Percentiles rank a stretch among this genome's conserved stretches.
phyloP scores from a whole-genome alignment of 1,140 invertebrate genomes.

The Heliothis virescens region DNA sequence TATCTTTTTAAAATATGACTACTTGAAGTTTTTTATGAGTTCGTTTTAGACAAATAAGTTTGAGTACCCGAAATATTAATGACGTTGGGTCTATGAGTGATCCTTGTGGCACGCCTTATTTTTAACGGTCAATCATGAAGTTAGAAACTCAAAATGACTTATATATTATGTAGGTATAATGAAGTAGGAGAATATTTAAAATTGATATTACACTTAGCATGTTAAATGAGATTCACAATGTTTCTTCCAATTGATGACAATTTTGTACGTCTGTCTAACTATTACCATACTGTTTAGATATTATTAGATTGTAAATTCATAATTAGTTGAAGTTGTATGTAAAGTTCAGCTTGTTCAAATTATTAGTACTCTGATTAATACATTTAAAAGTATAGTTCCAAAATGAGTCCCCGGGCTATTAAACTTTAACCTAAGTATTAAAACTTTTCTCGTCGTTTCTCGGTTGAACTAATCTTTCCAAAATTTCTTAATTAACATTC shows the following conservation, averaged over 20 bases:
- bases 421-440: conserved; percentile 15
- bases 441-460: conserved; percentile 42
- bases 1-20: conserved; percentile 22
- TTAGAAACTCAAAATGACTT: not conserved
- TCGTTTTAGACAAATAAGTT: conserved; percentile 13
- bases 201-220: too few species aligned
- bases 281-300: too few species aligned
- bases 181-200: too few species aligned
- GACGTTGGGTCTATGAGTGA: conserved; percentile 11
- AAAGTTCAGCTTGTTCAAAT: too few species aligned
- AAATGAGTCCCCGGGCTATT: conserved; percentile 14
- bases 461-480: conserved; percentile 37
- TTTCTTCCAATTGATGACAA: conserved; percentile 40
- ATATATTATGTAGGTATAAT: too few species aligned
- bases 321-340: too few species aligned
- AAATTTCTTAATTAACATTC: conserved; percentile 53
- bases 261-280: conserved; percentile 25
- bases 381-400: not conserved
- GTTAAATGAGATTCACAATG: conserved; percentile 21
- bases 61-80: conserved; percentile 1
- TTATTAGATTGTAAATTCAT: too few species aligned
- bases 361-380: not conserved
- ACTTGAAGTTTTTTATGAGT: conserved; percentile 23
- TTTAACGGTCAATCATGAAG: not conserved
- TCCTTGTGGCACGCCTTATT: conserved; percentile 19